Evolutionary conservation across 2,113 vertebrate genomes (phyloP).

Genomic region (Platysternon megacephalum): DNA sequence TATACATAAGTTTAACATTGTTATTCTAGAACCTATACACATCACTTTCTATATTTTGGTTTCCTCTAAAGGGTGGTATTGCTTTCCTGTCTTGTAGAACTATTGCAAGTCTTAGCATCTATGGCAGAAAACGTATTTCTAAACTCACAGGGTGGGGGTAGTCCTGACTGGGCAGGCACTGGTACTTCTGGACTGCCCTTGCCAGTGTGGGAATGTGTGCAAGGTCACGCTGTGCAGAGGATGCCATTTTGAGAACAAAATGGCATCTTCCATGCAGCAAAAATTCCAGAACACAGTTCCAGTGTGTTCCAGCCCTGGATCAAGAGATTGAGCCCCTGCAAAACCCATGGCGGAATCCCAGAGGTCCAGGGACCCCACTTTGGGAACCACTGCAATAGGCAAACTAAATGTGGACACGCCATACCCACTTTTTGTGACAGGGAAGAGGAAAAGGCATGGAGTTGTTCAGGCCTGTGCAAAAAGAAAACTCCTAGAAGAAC

Average conservation of each 20-base stretch:
- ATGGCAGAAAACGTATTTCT: neutral
- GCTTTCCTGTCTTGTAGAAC: neutral
- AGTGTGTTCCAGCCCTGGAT: neutral
- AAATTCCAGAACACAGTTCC: neutral
- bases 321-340: neutral
- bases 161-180: neutral
- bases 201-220: neutral
- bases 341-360: too few relatives aligned
- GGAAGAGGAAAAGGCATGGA: rapidly evolving
- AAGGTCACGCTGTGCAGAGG: too few relatives aligned
- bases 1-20: too few relatives aligned
- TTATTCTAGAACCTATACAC: neutral
- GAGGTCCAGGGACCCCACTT: neutral
- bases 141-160: neutral
- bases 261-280: neutral
- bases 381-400: neutral
- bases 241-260: too few relatives aligned
- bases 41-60: neutral
- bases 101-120: neutral
- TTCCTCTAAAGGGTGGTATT: neutral
- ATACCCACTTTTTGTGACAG: neutral
- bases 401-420: neutral
- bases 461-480: neutral
- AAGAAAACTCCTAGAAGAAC: neutral
- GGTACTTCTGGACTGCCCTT: neutral